Evolutionary conservation across 1,140 invertebrate genomes (phyloP).

Genomic region (Babylonia areolata): DNA sequence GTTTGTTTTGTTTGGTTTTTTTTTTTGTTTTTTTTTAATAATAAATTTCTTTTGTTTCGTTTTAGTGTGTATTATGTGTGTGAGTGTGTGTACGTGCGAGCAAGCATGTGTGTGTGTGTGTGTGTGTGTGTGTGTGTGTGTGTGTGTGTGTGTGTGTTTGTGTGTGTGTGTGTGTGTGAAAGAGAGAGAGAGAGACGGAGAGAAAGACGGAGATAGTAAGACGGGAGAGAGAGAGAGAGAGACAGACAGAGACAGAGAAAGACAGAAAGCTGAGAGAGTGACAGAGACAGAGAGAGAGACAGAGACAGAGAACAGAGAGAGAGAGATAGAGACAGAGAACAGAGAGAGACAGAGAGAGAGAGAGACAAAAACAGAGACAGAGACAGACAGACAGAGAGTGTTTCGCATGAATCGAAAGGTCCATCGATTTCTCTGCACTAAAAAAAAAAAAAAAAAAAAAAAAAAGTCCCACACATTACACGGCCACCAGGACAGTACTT

Average conservation of each 20-base stretch:
- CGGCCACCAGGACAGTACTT: neutral
- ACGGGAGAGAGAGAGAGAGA: conserved; percentile 19
- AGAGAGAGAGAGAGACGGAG: conserved; percentile 14
- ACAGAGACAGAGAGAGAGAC: conserved; percentile 7
- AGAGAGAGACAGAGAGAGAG: conserved; percentile 22
- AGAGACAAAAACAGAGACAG: neutral
- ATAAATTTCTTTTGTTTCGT: no score
- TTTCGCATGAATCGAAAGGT: neutral
- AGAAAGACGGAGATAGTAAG: no score
- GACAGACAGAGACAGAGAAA: conserved; percentile 8
- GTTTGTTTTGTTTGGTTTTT: no score
- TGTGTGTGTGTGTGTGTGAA: neutral
- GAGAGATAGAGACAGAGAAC: conserved; percentile 9
- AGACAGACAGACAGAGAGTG: conserved; percentile 7
- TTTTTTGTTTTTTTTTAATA: no score
- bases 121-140: no score
- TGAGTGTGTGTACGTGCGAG: neutral
- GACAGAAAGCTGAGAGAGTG: neutral
- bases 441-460: no score
- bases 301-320: conserved; percentile 9
- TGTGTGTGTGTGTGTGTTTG: no score
- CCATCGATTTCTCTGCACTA: no score
- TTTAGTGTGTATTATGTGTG: no score
- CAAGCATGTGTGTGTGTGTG: neutral
- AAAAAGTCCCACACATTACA: no score